A percentile compares a stretch with the other conserved stretches of the same genome.
phyloP scores from a whole-genome alignment of 1,140 invertebrate species.

The Gryon sp. region DNA sequence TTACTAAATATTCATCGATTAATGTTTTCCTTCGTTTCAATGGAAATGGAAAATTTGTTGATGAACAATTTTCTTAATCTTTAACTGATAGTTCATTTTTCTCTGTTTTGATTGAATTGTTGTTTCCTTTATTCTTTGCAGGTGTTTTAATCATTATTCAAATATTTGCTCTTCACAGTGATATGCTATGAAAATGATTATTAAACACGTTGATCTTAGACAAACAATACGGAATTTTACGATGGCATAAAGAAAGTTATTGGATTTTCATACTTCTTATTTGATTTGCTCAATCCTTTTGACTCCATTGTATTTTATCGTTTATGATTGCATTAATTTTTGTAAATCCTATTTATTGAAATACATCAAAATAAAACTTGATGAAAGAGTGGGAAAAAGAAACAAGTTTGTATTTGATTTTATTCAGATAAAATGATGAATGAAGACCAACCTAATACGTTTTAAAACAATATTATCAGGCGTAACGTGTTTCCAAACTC shows the following conservation, averaged over 20 bases:
- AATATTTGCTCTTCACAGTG: conserved; percentile 20
- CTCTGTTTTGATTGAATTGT: not conserved
- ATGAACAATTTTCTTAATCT: too few species aligned
- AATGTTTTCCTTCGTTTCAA: conserved; percentile 1
- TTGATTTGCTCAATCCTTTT: too few species aligned
- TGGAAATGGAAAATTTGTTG: conserved; percentile 2
- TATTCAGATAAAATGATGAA: not conserved
- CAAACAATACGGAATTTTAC: conserved; percentile 2
- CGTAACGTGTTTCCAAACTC: conserved; percentile 90
- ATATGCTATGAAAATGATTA: conserved; percentile 21
- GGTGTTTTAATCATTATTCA: not conserved
- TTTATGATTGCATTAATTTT: too few species aligned
- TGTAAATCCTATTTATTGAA: too few species aligned
- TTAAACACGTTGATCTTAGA: not conserved
- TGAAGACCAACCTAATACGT: conserved; percentile 85
- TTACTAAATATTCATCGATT: too few species aligned
- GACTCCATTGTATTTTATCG: too few species aligned
- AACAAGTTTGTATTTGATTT: too few species aligned
- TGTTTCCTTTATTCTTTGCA: not conserved
- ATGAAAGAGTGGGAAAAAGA: too few species aligned
- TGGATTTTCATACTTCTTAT: too few species aligned
- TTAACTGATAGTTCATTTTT: too few species aligned
- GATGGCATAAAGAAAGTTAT: too few species aligned
- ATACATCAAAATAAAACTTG: too few species aligned
- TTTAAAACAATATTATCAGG: conserved; percentile 87